Evolutionary conservation across 2,113 vertebrate species (phyloP), one percentile per base, ranked within the genome.

Genomic region (Hemiscyllium ocellatum): DNA sequence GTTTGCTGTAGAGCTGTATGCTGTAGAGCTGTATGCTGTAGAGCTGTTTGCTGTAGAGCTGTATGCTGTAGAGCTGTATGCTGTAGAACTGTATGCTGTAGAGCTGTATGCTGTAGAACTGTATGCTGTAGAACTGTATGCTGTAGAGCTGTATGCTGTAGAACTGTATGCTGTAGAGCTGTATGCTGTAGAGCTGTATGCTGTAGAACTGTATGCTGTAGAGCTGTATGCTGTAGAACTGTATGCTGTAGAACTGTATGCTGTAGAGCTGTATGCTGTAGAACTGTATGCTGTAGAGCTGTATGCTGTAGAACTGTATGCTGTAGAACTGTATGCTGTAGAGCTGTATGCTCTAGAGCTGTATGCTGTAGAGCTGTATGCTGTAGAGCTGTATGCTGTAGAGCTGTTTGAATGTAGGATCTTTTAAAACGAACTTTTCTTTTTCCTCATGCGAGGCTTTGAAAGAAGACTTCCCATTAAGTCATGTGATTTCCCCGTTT

Each of bases 401-500:
- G 47, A 76, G 22, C 42, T 52, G 33, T 85, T 80, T 83, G 50
- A 66, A 80, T 33, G 70, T 95, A 37, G 10, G 15, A 50, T 26
- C 52, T 96, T 96, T 95, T 97, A 96, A 96, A 97, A 97, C 98
- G 96, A 47, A 68, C 52, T 65, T 22, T 86, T n/a, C 10, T 83
- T 72, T 96, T n/a, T 85, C 61, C 97, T 97, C 97, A 97, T 97
- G 96, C 96, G 97, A 99, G 99, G 99, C 99, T 96, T 98, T 99
- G 97, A 99, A 99, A 97, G 99, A 99, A 96, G 99, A 99, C 98
- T 99, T 99, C 68, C 99, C 99, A 29, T 98, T 99, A 97, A 99
- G 99, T 97, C 99, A 99, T 96, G 99, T 99, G 98, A 99, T 99
- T 97, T 99, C 99, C 96, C 99, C 99, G 95, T 99, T 99, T 98